Evolutionary conservation across 1,140 invertebrate genomes (phyloP).

Genomic region (Aphelinus certus): DNA sequence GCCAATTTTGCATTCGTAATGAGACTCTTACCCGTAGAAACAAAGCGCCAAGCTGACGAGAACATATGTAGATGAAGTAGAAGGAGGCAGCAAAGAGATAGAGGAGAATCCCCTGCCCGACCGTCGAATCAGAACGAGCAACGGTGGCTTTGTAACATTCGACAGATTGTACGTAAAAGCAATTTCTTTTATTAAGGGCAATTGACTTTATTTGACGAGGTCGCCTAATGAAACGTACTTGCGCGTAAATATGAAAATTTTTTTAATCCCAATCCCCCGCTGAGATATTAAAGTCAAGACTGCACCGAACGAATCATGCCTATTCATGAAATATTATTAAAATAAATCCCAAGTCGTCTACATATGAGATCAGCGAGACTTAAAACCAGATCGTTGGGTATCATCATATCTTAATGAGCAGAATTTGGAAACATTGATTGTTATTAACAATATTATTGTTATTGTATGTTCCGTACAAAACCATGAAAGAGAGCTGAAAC

Average conservation of each 20-base stretch:
- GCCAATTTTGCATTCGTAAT: conserved; percentile 86
- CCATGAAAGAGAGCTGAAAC: too few species aligned
- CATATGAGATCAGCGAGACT: too few species aligned
- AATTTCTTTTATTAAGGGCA: conserved; percentile 39
- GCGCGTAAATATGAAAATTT: conserved; percentile 12
- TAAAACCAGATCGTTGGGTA: too few species aligned
- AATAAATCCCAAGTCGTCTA: too few species aligned
- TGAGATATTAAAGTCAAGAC: too few species aligned
- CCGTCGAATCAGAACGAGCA: conserved; percentile 23
- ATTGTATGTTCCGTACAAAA: too few species aligned
- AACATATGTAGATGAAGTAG: conserved; percentile 73
- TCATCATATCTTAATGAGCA: too few species aligned
- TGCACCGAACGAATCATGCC: not conserved
- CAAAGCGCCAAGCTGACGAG: conserved; percentile 70
- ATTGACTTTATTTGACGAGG: conserved; percentile 27
- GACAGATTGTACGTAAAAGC: conserved; percentile 5
- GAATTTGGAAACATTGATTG: too few species aligned
- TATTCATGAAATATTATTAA: not conserved
- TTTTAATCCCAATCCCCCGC: conserved; percentile 19
- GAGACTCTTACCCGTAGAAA: conserved; percentile 70
- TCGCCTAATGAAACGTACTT: conserved; percentile 32
- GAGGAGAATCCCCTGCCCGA: conserved; percentile 32
- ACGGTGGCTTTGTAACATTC: conserved; percentile 32
- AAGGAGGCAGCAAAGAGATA: conserved; percentile 40
- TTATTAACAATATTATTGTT: too few species aligned